These are phyloP conservation scores for Calypte anna DNA, from an alignment of 2,113 vertebrate species.

Conservation along the genomic window DNA sequence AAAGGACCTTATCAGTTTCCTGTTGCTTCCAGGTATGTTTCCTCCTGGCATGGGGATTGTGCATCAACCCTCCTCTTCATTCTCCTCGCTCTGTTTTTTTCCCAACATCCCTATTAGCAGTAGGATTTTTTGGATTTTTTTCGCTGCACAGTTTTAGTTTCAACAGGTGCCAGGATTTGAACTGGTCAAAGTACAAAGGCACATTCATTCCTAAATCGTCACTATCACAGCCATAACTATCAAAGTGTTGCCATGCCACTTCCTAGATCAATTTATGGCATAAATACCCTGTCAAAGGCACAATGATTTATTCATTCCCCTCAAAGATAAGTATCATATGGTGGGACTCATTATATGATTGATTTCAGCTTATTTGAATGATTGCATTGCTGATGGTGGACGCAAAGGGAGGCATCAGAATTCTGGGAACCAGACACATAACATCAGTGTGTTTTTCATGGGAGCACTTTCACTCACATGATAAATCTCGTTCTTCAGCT, in stretches of 20 bases:
- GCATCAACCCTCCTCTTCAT: neutral
- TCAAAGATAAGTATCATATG: slow-evolving; percentile 76
- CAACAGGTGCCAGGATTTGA: slow-evolving; percentile 75
- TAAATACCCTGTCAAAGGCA: slow-evolving; percentile 68
- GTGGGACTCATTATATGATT: slow-evolving; percentile 80
- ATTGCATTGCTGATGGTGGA: slow-evolving; percentile 62
- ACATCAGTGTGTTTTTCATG: slow-evolving; percentile 62
- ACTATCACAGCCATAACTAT: slow-evolving; percentile 65
- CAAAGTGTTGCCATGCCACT: slow-evolving; percentile 66
- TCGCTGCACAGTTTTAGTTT: slow-evolving; percentile 71
- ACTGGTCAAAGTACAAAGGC: slow-evolving; percentile 72
- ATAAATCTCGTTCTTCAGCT: neutral
- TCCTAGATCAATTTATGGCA: slow-evolving; percentile 64
- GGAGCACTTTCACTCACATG: slow-evolving; percentile 40
- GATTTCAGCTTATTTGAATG: slow-evolving; percentile 80
- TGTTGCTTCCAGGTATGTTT: slow-evolving; percentile 45
- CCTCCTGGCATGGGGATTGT: neutral
- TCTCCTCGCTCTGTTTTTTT: slow-evolving; percentile 67
- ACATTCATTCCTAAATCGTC: slow-evolving; percentile 69
- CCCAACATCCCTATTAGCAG: slow-evolving; percentile 11
- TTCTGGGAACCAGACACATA: slow-evolving; percentile 78
- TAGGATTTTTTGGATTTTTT: neutral
- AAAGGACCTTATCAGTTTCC: slow-evolving; percentile 43
- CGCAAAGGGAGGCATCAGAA: slow-evolving; percentile 42
- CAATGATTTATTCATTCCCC: slow-evolving; percentile 82